Evolutionary conservation across 2,113 vertebrate genomes (phyloP), one percentile per base, ranked within the genome.

Genomic region (Rhynchomys soricoides): DNA sequence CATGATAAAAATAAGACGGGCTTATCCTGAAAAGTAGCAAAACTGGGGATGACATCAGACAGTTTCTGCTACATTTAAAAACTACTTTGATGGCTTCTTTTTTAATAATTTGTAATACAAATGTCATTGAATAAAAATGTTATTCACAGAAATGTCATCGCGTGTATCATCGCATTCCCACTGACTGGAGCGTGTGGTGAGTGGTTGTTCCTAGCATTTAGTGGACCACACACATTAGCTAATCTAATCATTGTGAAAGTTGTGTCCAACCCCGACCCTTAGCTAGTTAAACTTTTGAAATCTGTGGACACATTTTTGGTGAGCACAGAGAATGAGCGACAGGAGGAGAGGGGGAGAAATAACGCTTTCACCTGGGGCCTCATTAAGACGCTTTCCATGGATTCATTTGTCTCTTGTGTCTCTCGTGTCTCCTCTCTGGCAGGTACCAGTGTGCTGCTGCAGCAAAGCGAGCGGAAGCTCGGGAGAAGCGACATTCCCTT

Each of bases 391-490:
- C 21, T 74, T 79, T 48, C 59, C 64, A 0, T 26, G 9, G 77
- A 48, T 48, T 8, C 16, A 37, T 50, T 22, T n/a, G n/a, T 79
- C 52, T 9, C 83, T n/a, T 62, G n/a, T n/a, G n/a, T 4, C n/a
- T 10, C 0, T 9, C 7, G 83, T 34, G 22, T 34, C 21, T 77
- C 66, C 50, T 48, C n/a, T 75, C 2, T 48, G 0, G 17, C 43
- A 99, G 99, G 96, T 77, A 98, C 97, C 37, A 99, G 97, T 11
- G 48, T 98, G 64, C 96, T 98, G 50, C 93, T 99, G 40, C 70
- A 94, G 34, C 97, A 95, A 31, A 91, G 93, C 0, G 74, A 98
- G 22, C 81, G 68, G 21, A 96, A 97, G 57, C 89, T 34, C 0
- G 98, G 98, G 29, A 97, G 24, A 50, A 97, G 95, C 52, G 77